Conservation (phyloP, 2,888 invertebrate species). For the Ennomos quercinarius region DNA sequence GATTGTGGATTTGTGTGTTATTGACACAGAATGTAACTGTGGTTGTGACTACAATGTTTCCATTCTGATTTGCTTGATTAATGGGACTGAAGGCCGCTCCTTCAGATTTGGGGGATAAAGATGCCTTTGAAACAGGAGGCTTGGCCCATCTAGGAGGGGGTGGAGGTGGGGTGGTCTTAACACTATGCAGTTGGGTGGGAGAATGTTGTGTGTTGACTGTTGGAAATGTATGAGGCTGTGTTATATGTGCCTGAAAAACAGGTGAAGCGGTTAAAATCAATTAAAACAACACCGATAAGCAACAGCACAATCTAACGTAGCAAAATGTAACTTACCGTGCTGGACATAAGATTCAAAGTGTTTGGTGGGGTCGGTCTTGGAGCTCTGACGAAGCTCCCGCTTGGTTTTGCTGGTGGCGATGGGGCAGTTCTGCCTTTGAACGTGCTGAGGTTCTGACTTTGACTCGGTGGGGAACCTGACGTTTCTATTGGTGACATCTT, state of each 20-base stretch:
- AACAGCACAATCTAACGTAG: constrained; percentile 24
- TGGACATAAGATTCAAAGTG: constrained; percentile 90
- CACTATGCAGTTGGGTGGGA: constrained; percentile 65
- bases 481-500: constrained; percentile 90
- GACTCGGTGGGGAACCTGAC: constrained; percentile 79
- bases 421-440: constrained; percentile 88
- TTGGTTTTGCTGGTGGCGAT: constrained; percentile 81
- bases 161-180: constrained; percentile 90
- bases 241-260: constrained; percentile 85
- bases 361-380: constrained; percentile 93
- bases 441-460: constrained; percentile 86
- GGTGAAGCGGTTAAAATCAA: constrained; percentile 66
- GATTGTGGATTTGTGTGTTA: constrained; percentile 82
- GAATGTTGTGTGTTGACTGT: constrained; percentile 72
- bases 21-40: constrained; percentile 94
- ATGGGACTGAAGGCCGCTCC: constrained; percentile 73
- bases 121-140: constrained; percentile 86
- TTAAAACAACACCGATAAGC: constrained; percentile 61
- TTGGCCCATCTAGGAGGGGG: constrained; percentile 95
- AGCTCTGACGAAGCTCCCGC: constrained; percentile 83
- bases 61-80: constrained; percentile 83
- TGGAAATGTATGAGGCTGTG: constrained; percentile 82
- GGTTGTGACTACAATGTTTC: constrained; percentile 93
- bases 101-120: constrained; percentile 77
- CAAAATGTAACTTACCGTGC: constrained; percentile 72